phyloP scores from a whole-genome alignment of 1,140 invertebrate species.

The Micrasema longulum region DNA sequence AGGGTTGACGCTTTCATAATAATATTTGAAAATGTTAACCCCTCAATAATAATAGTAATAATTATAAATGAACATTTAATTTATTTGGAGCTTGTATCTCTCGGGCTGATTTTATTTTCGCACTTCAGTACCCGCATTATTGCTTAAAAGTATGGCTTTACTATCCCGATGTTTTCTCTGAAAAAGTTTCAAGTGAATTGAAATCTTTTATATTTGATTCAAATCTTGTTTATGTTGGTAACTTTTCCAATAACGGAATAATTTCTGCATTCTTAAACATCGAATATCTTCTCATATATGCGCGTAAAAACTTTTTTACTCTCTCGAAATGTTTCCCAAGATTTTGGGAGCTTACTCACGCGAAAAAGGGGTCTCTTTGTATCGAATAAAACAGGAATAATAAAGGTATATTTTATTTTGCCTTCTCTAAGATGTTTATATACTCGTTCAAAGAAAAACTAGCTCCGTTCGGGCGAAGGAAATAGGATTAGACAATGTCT shows the following conservation, averaged over 20 bases:
- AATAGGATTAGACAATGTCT: slow-evolving; percentile 25
- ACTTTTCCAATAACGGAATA: slow-evolving; percentile 37
- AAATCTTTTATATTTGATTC: slow-evolving; percentile 34
- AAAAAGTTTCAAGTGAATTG: slow-evolving; percentile 26
- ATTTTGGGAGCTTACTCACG: slow-evolving; percentile 12
- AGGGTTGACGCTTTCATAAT: too few species aligned
- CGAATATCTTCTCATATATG: slow-evolving; percentile 21
- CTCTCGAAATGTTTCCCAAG: slow-evolving; percentile 5
- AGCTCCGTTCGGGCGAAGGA: neutral
- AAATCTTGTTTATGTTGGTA: slow-evolving; percentile 35
- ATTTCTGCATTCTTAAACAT: slow-evolving; percentile 39
- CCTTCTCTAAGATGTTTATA: slow-evolving; percentile 21
- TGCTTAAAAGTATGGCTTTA: slow-evolving; percentile 1
- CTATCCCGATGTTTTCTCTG: slow-evolving; percentile 13
- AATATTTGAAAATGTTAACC: too few species aligned
- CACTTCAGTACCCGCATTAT: too few species aligned
- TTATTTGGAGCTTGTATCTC: too few species aligned
- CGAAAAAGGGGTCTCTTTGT: slow-evolving; percentile 30
- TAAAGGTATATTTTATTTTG: slow-evolving; percentile 24
- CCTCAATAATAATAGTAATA: too few species aligned
- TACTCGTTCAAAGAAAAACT: slow-evolving; percentile 22
- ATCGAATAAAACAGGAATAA: slow-evolving; percentile 32
- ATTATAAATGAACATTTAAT: too few species aligned
- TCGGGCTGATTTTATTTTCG: too few species aligned
- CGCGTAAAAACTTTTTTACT: slow-evolving; percentile 27